phyloP scores from a whole-genome alignment of 2,888 invertebrate genomes.

The Clostera curtula region DNA sequence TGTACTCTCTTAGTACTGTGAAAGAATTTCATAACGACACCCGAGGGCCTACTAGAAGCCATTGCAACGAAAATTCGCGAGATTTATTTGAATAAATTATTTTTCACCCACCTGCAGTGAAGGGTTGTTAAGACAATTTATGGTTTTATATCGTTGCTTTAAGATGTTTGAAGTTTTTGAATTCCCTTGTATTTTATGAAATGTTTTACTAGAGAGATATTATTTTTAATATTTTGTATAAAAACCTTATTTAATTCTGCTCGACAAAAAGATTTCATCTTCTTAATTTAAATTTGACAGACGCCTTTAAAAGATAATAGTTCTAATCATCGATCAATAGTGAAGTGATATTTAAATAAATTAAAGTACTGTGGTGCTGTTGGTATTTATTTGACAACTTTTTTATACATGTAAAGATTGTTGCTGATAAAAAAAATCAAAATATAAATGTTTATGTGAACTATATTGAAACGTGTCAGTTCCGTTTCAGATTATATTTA shows the following conservation, averaged over 20 bases:
- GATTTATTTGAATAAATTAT: conserved; percentile 75
- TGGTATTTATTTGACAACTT: too few species aligned
- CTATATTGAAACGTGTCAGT: conserved; percentile 6
- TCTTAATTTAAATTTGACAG: too few species aligned
- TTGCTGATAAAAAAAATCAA: too few species aligned
- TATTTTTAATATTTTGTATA: conserved; percentile 3
- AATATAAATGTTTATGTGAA: too few species aligned
- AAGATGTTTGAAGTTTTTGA: conserved; percentile 14
- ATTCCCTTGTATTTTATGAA: conserved; percentile 9
- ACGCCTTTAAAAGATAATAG: not conserved
- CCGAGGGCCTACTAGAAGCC: conserved; percentile 51
- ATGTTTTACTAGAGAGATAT: conserved; percentile 2
- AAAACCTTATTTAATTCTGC: too few species aligned
- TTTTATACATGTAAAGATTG: too few species aligned
- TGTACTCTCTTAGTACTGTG: conserved; percentile 49
- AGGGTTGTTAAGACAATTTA: conserved; percentile 64
- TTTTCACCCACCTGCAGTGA: conserved; percentile 64
- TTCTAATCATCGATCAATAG: too few species aligned
- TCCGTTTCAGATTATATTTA: conserved; percentile 2
- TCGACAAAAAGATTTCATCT: too few species aligned
- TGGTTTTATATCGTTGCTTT: conserved; percentile 33
- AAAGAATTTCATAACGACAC: conserved; percentile 58
- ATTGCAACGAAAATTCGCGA: conserved; percentile 49
- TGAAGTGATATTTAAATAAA: too few species aligned
- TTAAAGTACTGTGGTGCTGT: too few species aligned